Conservation (phyloP, 2,888 invertebrate genomes). For the Pristionchus entomophagus region DNA sequence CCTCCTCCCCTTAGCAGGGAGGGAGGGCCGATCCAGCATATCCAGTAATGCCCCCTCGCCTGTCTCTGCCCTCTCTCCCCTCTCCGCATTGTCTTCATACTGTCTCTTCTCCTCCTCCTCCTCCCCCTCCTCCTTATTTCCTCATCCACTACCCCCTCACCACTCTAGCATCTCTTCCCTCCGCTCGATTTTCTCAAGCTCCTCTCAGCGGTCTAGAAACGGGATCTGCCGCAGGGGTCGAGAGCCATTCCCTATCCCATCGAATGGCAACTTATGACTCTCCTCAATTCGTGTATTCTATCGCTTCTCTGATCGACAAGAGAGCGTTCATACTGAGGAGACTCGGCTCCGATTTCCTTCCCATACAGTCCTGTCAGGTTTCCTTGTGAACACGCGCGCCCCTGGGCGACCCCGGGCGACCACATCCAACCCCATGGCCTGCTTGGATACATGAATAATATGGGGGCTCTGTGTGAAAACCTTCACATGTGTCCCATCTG, state of each 20-base stretch:
- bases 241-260: background rate
- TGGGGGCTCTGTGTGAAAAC: no score
- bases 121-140: background rate
- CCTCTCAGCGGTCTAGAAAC: conserved; percentile 19
- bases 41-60: conserved; percentile 40
- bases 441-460: no score
- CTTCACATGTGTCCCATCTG: no score
- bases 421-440: no score
- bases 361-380: no score
- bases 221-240: conserved; percentile 33
- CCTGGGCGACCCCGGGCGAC: no score
- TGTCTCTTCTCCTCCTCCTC: conserved; percentile 6
- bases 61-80: conserved; percentile 19
- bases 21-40: conserved; percentile 46
- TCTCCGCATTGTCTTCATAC: conserved; percentile 19
- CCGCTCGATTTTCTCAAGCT: conserved; percentile 29
- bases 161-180: background rate
- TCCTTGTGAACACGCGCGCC: no score
- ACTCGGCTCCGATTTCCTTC: no score
- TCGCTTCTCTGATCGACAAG: no score
- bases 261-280: background rate
- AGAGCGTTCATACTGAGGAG: no score
- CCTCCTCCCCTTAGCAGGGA: conserved; percentile 34
- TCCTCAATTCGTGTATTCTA: no score
- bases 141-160: background rate